Percentiles rank a stretch among this genome's conserved stretches.
These are phyloP conservation scores for Oryzias woworae DNA, from an alignment of 2,113 vertebrate species.

Conservation along the genomic window DNA sequence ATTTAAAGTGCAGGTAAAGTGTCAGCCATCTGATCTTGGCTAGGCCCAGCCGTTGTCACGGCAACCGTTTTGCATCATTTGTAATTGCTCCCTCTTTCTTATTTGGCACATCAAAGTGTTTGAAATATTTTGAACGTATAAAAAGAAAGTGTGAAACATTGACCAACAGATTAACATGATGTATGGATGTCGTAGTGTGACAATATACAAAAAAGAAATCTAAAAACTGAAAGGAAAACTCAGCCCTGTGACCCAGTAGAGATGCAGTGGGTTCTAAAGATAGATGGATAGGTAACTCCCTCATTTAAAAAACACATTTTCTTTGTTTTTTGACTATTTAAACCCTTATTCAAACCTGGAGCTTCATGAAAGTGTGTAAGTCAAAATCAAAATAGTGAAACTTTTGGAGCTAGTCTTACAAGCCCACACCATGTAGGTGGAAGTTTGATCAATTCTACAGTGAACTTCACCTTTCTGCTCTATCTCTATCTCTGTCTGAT, in stretches of 20 bases:
- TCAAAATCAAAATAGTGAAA: too few relatives aligned
- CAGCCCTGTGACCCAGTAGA: background rate
- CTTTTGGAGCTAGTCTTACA: too few relatives aligned
- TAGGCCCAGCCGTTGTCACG: constrained; percentile 69
- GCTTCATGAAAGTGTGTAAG: too few relatives aligned
- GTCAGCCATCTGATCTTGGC: constrained; percentile 37
- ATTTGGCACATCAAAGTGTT: constrained; percentile 7
- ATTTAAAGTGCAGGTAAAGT: constrained; percentile 59
- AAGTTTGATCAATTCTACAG: too few relatives aligned
- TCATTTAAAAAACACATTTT: background rate
- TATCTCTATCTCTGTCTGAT: too few relatives aligned
- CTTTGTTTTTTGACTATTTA: background rate
- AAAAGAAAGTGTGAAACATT: constrained; percentile 17
- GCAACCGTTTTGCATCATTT: constrained; percentile 59
- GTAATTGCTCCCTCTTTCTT: constrained; percentile 38
- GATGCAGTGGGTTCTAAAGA: background rate
- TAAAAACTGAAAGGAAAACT: too few relatives aligned
- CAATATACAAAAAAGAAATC: too few relatives aligned
- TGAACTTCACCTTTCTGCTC: too few relatives aligned
- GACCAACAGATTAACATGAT: background rate
- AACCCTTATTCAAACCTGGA: too few relatives aligned
- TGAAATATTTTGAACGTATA: constrained; percentile 1
- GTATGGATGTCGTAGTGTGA: too few relatives aligned
- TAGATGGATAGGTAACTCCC: background rate
- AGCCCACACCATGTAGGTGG: too few relatives aligned